These are phyloP conservation scores for Leptobrachium leishanense DNA, from an alignment of 2,113 vertebrate species.

Conservation along the genomic window DNA sequence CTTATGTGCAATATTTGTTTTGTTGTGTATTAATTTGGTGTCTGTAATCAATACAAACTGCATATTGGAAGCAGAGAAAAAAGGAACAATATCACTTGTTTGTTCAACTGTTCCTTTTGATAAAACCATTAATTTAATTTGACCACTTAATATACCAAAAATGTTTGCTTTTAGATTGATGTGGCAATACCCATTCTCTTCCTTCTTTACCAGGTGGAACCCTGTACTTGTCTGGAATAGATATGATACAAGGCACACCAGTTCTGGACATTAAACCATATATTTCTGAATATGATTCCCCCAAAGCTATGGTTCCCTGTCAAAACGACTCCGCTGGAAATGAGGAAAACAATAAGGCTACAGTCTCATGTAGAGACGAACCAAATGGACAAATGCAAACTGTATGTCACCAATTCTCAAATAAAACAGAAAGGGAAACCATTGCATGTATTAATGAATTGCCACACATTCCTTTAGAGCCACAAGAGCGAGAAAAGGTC, in stretches of 20 bases:
- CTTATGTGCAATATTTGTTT: too few species aligned
- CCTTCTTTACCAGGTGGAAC: conserved; percentile 67
- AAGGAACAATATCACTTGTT: too few species aligned
- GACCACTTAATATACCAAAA: too few species aligned
- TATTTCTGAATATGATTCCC: conserved; percentile 85
- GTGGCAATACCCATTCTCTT: background rate
- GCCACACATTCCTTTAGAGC: background rate
- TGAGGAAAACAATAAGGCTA: background rate
- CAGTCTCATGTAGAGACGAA: background rate
- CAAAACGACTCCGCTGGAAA: background rate
- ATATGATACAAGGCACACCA: conserved; percentile 84
- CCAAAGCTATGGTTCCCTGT: conserved; percentile 42
- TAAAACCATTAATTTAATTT: too few species aligned
- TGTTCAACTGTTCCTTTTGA: too few species aligned
- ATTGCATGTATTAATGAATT: background rate
- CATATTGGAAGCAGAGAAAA: too few species aligned
- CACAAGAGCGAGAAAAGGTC: background rate
- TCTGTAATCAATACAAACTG: too few species aligned
- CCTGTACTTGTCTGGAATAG: conserved; percentile 79
- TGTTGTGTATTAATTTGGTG: too few species aligned
- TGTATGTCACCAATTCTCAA: background rate
- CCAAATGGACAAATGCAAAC: background rate
- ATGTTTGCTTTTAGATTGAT: background rate
- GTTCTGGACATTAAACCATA: conserved; percentile 87
- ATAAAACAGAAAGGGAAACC: background rate